Base-by-base conservation (phyloP, 92 coral and sea anemone genomes). In the Phenganax stokvisi region DNA sequence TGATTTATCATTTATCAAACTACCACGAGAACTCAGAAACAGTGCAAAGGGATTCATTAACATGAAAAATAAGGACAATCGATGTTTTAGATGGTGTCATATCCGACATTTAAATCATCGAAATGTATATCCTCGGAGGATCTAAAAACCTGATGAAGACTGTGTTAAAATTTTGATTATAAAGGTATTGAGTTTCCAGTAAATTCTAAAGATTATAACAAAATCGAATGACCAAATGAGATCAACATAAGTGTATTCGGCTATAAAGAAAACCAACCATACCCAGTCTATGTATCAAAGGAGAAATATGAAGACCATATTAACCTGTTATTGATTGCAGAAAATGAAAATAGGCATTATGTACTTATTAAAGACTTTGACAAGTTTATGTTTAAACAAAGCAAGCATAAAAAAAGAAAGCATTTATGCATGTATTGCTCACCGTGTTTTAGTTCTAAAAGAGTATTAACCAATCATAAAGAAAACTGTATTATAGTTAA, bases 381-480 rank as follows among this genome's bases (percentile, higher is more conserved):
- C 25, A 83, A 52, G 52, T 63, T 83, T 4, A 83, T 83, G 87
- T 72, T 0, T 29, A 0, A 54, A 12, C n/a, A 52, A 79, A 83
- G 81, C 0, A 78, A 79, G 25, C 15, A 56, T 11, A 57, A 84
- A 2, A 54, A 64, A 5, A 87, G 60, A 52, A 87, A 87, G 13
- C 82, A 87, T 51, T 83, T 83, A 15, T 87, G 87, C 20, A 83
- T 8, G 80, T 68, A 61, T 10, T 86, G 89, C 66, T 81, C 81
- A 6, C 88, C 81, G 54, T 76, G 77, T 57, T 88, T 88, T 12
- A 52, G 53, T 3, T 7, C 76, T 27, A 75, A 87, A 60, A 37
- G 11, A 7, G 29, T 74, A 44, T 44, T 87, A 16, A 12, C 10
- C 51, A 56, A 27, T 0, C 80, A 75, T 27, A 55, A 56, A 28